phyloP scores from a whole-genome alignment of 1,140 invertebrate genomes.

The Camponotus vicinus region DNA sequence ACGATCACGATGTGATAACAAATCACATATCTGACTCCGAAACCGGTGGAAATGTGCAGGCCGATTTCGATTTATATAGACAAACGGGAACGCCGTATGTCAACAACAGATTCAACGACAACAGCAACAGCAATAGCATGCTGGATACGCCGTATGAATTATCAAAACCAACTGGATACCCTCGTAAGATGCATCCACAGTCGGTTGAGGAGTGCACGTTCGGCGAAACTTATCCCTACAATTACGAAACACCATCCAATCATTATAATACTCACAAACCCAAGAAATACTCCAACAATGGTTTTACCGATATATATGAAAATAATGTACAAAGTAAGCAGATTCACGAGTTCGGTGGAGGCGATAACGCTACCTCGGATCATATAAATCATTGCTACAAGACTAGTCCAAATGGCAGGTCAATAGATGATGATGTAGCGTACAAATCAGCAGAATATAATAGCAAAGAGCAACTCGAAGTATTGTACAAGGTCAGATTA shows the following conservation, averaged over 20 bases:
- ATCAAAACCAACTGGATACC: constrained; percentile 68
- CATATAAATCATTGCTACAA: constrained; percentile 79
- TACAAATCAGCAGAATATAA: constrained; percentile 80
- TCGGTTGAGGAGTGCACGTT: constrained; percentile 71
- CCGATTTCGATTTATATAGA: constrained; percentile 72
- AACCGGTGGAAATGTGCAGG: constrained; percentile 66
- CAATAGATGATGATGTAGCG: constrained; percentile 68
- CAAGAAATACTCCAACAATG: constrained; percentile 79
- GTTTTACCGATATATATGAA: constrained; percentile 77
- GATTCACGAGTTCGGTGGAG: constrained; percentile 72
- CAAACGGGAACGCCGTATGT: constrained; percentile 68
- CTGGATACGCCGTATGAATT: constrained; percentile 77
- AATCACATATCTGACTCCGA: constrained; percentile 66
- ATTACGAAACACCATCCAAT: constrained; percentile 82
- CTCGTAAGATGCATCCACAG: constrained; percentile 67
- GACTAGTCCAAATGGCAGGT: constrained; percentile 77
- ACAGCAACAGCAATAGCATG: constrained; percentile 51
- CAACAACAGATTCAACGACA: constrained; percentile 67
- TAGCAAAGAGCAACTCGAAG: constrained; percentile 81
- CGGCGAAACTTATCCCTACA: constrained; percentile 73
- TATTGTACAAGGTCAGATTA: constrained; percentile 79
- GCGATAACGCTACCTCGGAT: constrained; percentile 76
- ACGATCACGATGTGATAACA: constrained; percentile 57
- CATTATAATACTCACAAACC: constrained; percentile 76
- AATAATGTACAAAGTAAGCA: constrained; percentile 74